Evolutionary conservation across 2,888 invertebrate species (phyloP).

Genomic region (Rhagium mordax): DNA sequence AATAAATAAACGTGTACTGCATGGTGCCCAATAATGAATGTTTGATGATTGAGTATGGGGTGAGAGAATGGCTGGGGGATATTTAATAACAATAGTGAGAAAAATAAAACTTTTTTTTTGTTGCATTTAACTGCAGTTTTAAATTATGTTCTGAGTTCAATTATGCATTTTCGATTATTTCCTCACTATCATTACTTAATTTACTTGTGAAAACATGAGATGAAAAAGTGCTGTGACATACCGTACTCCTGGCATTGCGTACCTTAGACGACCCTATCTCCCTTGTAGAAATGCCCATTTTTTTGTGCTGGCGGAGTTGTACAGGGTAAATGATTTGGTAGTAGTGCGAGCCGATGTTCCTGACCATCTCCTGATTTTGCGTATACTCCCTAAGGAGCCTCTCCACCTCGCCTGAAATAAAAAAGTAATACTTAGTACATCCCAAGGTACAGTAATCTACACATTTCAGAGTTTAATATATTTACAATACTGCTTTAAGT

Average conservation of each 20-base stretch:
- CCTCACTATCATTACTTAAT: conserved; percentile 10
- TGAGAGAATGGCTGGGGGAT: conserved; percentile 2
- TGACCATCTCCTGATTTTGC: conserved; percentile 93
- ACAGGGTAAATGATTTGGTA: conserved; percentile 97
- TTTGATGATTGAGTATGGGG: conserved; percentile 28
- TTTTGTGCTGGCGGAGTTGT: conserved; percentile 94
- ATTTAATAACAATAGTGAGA: conserved; percentile 10
- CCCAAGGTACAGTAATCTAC: no score
- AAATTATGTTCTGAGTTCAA: no score
- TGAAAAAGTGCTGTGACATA: conserved; percentile 71
- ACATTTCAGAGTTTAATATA: no score
- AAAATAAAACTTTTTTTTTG: background rate
- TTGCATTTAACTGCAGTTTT: background rate
- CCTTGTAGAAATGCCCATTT: conserved; percentile 95
- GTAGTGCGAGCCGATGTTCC: conserved; percentile 91
- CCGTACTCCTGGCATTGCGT: conserved; percentile 75
- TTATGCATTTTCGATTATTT: background rate
- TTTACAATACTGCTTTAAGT: no score
- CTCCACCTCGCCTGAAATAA: conserved; percentile 88
- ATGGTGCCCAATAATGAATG: conserved; percentile 25
- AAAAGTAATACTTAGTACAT: conserved; percentile 35
- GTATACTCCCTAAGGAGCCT: conserved; percentile 91
- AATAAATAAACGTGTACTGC: background rate
- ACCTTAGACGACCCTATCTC: conserved; percentile 93
- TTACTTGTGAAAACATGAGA: conserved; percentile 53